Percentiles rank a stretch among this genome's conserved stretches.
Conservation (phyloP, 2,113 vertebrate species). For the Cinclus mexicanus region DNA sequence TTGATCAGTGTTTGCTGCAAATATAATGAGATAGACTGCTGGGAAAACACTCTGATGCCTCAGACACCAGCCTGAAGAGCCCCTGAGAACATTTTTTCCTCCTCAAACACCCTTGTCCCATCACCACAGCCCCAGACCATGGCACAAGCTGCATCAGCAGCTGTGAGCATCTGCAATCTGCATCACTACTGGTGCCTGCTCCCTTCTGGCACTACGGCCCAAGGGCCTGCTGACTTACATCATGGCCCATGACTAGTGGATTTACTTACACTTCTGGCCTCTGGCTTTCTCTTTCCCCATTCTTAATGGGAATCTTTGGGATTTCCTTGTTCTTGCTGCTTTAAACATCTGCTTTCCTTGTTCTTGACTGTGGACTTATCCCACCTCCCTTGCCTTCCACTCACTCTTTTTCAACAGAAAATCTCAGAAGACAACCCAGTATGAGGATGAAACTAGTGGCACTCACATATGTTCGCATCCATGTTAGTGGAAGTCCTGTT, state of each 20-base stretch:
- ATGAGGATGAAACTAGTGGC: not conserved
- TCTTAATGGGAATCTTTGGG: not conserved
- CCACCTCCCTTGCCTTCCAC: not conserved
- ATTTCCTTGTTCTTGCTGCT: not conserved
- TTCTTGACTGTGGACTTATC: not conserved
- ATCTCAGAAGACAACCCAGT: not conserved
- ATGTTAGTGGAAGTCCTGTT: not conserved
- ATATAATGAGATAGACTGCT: not conserved
- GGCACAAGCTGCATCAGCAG: not conserved
- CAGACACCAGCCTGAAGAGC: not conserved
- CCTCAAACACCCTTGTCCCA: not conserved
- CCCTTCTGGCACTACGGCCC: not conserved
- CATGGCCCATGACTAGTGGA: not conserved
- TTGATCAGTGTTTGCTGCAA: not conserved
- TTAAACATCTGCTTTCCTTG: too few relatives aligned
- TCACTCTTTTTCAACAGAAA: not conserved
- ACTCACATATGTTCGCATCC: accelerated
- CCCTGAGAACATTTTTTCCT: not conserved
- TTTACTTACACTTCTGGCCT: not conserved
- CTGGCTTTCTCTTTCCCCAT: not conserved
- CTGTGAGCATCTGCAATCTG: not conserved
- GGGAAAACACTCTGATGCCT: not conserved
- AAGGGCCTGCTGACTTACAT: not conserved
- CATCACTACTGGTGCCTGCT: not conserved
- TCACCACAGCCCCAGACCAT: not conserved